Percentiles rank a stretch among this genome's conserved stretches.
Evolutionary conservation across 2,888 invertebrate species (phyloP).

Genomic region (Sisyra nigra): DNA sequence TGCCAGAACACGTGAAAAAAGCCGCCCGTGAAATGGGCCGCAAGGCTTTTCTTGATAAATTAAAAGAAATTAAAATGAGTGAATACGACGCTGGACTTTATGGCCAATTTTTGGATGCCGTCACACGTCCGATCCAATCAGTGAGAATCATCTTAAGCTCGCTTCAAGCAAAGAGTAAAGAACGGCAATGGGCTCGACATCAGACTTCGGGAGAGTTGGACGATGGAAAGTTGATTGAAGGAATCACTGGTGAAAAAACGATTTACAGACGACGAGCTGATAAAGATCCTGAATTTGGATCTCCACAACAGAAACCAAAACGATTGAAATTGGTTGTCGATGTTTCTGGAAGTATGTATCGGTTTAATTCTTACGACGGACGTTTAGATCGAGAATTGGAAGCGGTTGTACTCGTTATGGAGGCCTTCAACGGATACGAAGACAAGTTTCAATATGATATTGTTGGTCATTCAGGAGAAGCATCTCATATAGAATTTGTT

Average conservation of each 20-base stretch:
- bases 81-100: conserved; percentile 83
- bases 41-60: conserved; percentile 69
- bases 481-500: conserved; percentile 54
- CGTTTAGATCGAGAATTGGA: conserved; percentile 83
- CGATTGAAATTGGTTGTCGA: conserved; percentile 73
- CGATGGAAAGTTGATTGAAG: conserved; percentile 88
- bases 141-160: conserved; percentile 71
- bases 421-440: conserved; percentile 78
- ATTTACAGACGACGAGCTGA: conserved; percentile 76
- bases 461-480: conserved; percentile 88
- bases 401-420: conserved; percentile 77
- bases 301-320: conserved; percentile 79
- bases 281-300: conserved; percentile 75
- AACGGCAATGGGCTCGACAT: conserved; percentile 84
- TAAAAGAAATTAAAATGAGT: conserved; percentile 89
- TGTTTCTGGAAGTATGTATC: conserved; percentile 94
- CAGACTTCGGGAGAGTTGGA: conserved; percentile 93
- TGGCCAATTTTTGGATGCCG: conserved; percentile 60
- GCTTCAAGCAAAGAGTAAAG: conserved; percentile 85
- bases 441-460: conserved; percentile 85
- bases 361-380: conserved; percentile 90
- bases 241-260: conserved; percentile 80
- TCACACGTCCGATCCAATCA: conserved; percentile 68
- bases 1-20: conserved; percentile 75
- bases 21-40: conserved; percentile 90